Evolutionary conservation across 2,113 vertebrate genomes (phyloP), one percentile per base, ranked within the genome.

Genomic region (Colossoma macropomum): DNA sequence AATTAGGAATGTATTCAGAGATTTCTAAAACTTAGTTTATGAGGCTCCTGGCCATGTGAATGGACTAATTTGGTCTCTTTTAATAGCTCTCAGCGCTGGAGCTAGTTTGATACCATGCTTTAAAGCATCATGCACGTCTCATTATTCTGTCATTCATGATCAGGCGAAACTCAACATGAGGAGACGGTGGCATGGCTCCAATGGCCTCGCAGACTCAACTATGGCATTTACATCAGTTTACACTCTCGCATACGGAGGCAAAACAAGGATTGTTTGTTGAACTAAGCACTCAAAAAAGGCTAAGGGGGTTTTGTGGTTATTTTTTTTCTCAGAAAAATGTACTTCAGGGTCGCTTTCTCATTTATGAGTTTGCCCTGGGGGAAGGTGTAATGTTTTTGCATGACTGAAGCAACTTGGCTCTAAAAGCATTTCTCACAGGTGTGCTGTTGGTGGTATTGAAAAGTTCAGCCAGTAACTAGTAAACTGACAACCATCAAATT

Each of bases 21-120:
- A 86, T 15, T 74, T 56, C 12, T 74, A 78, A 91, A 91, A 62
- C 88, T 30, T 74, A 79, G 48, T 88, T 27, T 25, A 30, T 34
- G n/a, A n/a, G n/a, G n/a, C n/a, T n/a, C n/a, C n/a, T n/a, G n/a
- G n/a, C n/a, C n/a, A n/a, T n/a, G n/a, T n/a, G 19, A 75, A 62
- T 41, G 84, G 62, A 70, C n/a, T 77, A 21, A 19, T 59, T 68
- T 41, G 23, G 4, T 5, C 3, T 25, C 34, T 19, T n/a, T 25
- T 13, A 66, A 63, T 70, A 56, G 84, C 79, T 81, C 54, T 28
- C 48, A 73, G 59, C n/a, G 48, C 68, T 30, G 65, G 9, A 71
- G 32, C 50, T 68, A 12, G 13, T 72, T 74, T 73, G 27, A 10
- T 28, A 41, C 72, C 25, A 32, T 19, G 4, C 9, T 69, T 69